These are phyloP conservation scores for Rhyacophila brunnea DNA, from an alignment of 1,140 invertebrate species.

Conservation along the genomic window DNA sequence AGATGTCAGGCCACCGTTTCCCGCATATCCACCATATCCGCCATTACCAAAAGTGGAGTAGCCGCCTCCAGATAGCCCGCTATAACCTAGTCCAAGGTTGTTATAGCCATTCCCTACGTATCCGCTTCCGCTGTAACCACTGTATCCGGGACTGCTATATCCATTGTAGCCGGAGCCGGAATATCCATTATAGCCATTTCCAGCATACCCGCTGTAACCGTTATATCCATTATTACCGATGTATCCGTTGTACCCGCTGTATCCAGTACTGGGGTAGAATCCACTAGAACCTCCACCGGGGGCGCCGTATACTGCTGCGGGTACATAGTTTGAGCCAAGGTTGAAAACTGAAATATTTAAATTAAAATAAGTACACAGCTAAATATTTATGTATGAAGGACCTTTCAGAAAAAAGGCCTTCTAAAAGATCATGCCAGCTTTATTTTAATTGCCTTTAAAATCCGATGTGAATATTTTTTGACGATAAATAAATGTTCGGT, in stretches of 20 bases:
- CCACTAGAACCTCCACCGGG: slow-evolving; percentile 18
- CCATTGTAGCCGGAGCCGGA: slow-evolving; percentile 15
- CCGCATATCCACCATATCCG: slow-evolving; percentile 46
- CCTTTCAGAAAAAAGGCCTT: too few species aligned
- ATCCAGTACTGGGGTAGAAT: slow-evolving; percentile 22
- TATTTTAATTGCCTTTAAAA: too few species aligned
- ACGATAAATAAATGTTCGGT: too few species aligned
- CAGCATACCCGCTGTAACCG: slow-evolving; percentile 15
- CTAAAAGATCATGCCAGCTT: too few species aligned
- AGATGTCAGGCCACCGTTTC: slow-evolving; percentile 46
- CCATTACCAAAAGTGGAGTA: slow-evolving; percentile 31
- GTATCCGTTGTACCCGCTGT: slow-evolving; percentile 21
- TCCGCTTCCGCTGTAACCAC: slow-evolving; percentile 8
- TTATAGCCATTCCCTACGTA: slow-evolving; percentile 22
- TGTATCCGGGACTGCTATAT: slow-evolving; percentile 11
- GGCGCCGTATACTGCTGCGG: slow-evolving; percentile 26
- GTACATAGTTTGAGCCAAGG: slow-evolving; percentile 15
- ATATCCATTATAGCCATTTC: slow-evolving; percentile 1
- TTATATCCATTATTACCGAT: slow-evolving; percentile 12
- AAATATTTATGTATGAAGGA: too few species aligned
- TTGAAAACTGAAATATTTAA: slow-evolving; percentile 22
- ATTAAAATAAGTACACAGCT: too few species aligned
- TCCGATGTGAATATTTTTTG: too few species aligned
- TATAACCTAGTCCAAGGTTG: slow-evolving; percentile 6
- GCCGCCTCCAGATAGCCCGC: slow-evolving; percentile 2